Percentiles rank a stretch among this genome's conserved stretches.
These are phyloP conservation scores for Aldabrachelys gigantea DNA, from an alignment of 2,113 vertebrate species.

Conservation along the genomic window DNA sequence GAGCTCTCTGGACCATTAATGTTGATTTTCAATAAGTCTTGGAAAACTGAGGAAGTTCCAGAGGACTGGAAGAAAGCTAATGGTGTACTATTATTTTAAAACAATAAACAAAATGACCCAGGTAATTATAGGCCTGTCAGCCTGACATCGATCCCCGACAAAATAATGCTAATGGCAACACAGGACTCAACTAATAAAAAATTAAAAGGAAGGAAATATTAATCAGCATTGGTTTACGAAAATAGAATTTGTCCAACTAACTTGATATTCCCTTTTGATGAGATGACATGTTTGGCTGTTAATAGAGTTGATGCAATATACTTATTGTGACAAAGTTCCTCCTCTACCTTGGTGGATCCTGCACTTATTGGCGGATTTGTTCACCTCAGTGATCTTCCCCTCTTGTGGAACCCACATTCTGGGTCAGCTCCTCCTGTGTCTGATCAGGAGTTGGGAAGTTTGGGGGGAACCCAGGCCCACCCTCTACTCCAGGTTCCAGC, in stretches of 20 bases:
- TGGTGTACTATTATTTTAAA: neutral
- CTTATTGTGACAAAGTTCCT: neutral
- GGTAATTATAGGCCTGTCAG: neutral
- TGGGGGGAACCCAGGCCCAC: too few species aligned
- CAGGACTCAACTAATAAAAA: neutral
- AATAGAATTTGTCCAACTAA: neutral
- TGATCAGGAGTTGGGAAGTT: too few species aligned
- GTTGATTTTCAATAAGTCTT: neutral
- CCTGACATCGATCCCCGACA: neutral
- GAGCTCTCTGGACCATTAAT: neutral
- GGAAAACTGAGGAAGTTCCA: neutral
- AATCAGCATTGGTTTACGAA: neutral
- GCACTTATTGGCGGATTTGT: too few species aligned
- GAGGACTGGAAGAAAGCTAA: neutral
- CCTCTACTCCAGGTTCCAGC: too few species aligned
- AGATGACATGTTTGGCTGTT: neutral
- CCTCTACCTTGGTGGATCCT: too few species aligned
- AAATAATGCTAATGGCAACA: neutral
- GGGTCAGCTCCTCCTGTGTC: too few species aligned
- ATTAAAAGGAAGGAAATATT: neutral
- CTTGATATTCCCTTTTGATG: neutral
- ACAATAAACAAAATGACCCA: neutral
- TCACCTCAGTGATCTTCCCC: too few species aligned
- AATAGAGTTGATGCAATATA: neutral
- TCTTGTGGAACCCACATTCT: too few species aligned